Conservation (phyloP, 2,888 invertebrate genomes). For the Campaea margaritaria region DNA sequence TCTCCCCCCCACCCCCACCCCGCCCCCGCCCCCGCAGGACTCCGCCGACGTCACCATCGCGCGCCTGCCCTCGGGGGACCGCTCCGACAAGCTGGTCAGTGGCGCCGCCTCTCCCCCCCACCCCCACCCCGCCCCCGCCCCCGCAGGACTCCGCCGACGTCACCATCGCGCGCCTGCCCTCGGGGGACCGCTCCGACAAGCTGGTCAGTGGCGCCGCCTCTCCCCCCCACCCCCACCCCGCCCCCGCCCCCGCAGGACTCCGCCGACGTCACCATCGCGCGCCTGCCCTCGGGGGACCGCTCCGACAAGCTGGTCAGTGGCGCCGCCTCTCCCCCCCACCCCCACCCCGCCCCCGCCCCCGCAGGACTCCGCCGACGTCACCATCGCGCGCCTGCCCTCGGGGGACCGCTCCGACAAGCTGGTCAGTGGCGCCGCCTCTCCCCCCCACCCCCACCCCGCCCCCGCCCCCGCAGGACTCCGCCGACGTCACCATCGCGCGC, state of each 20-base stretch:
- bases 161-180: conserved; percentile 92
- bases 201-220: too few relatives aligned
- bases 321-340: too few relatives aligned
- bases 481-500: conserved; percentile 92
- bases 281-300: conserved; percentile 93
- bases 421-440: too few relatives aligned
- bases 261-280: conserved; percentile 92
- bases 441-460: too few relatives aligned
- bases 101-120: too few relatives aligned
- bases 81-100: conserved; percentile 93
- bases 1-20: too few relatives aligned
- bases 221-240: too few relatives aligned
- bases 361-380: conserved; percentile 94
- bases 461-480: conserved; percentile 95
- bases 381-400: conserved; percentile 92
- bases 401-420: conserved; percentile 94
- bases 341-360: conserved; percentile 96
- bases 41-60: conserved; percentile 94
- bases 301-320: conserved; percentile 93
- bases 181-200: conserved; percentile 93
- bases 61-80: conserved; percentile 93
- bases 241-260: conserved; percentile 96
- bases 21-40: conserved; percentile 96
- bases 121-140: conserved; percentile 95
- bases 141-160: conserved; percentile 96